A percentile compares a stretch with the other conserved stretches of the same genome.
phyloP scores from a whole-genome alignment of 2,888 invertebrate species.

The Tineola bisselliella region DNA sequence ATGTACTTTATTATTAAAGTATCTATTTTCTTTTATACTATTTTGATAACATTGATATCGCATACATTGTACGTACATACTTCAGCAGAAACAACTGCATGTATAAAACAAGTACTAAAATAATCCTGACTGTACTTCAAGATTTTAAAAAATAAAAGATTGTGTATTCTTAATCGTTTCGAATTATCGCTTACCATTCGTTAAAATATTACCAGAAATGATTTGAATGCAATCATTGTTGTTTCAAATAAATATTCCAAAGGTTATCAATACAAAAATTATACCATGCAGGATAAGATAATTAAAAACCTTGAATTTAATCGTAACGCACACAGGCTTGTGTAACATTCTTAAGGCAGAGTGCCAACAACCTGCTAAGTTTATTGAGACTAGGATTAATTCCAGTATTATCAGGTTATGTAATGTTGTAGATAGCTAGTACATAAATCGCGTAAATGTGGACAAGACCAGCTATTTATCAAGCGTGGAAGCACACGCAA shows the following conservation, averaged over 20 bases:
- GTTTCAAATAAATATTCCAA: conserved; percentile 3
- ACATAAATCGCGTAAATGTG: conserved; percentile 58
- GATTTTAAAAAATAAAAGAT: too few relatives aligned
- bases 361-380: conserved; percentile 13
- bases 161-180: neutral
- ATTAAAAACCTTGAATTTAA: conserved; percentile 6
- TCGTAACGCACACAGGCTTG: conserved; percentile 1
- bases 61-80: too few relatives aligned
- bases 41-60: too few relatives aligned
- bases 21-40: too few relatives aligned
- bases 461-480: conserved; percentile 59
- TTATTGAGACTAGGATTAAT: conserved; percentile 12
- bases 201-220: neutral
- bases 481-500: conserved; percentile 62
- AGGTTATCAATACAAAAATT: conserved; percentile 6
- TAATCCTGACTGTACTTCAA: too few relatives aligned
- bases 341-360: conserved; percentile 6
- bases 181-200: neutral
- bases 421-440: conserved; percentile 35
- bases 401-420: conserved; percentile 24
- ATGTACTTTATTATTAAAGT: conserved; percentile 19
- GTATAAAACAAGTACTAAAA: too few relatives aligned
- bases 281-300: conserved; percentile 8
- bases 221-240: neutral
- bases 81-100: too few relatives aligned